Evolutionary conservation across 2,113 vertebrate species (phyloP), one percentile per base, ranked within the genome.

Genomic region (Hippocampus barbouri): DNA sequence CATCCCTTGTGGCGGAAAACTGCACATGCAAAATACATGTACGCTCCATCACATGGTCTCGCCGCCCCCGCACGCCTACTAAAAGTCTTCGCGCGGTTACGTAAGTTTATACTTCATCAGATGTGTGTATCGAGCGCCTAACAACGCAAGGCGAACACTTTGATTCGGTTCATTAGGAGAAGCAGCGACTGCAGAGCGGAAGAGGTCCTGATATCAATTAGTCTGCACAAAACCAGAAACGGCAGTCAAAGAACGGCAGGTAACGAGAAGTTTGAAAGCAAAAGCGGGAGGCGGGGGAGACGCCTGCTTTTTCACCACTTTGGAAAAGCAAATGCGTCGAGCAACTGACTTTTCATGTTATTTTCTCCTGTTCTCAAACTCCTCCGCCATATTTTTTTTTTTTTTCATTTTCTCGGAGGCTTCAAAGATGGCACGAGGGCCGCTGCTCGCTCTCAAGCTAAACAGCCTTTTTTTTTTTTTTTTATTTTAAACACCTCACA

Each of bases 261-360:
- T 15, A 57, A 64, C 43, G 45, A 54, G 30, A 64, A 57, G 74
- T 75, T 49, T 73, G 79, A 43, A 84, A 87, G 81, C 77, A 51
- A 3, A 72, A 82, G 85, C 82, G 76, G 76, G 79, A 81, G 82
- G 66, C 41, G 16, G 59, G 59, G 62, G 34, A 8, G 62, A 79
- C 76, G 47, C 66, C 77, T 70, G 62, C 66, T 87, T 88, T 83
- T 80, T 38, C 77, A 70, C 80, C 74, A 75, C 85, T 76, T 78
- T 86, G 66, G 81, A 87, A 85, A 83, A 38, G 34, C 76, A 89
- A 90, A 82, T 72, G 72, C 79, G 53, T 72, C 71, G 79, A 85
- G 69, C 9, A 77, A 73, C 78, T 51, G 43, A 77, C 34, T 30
- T 56, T 67, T 76, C 30, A 23, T 12, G 43, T 27, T 23, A 40